phyloP scores from a whole-genome alignment of 2,797 vertebrate species.

The Protosalanx chinensis region DNA sequence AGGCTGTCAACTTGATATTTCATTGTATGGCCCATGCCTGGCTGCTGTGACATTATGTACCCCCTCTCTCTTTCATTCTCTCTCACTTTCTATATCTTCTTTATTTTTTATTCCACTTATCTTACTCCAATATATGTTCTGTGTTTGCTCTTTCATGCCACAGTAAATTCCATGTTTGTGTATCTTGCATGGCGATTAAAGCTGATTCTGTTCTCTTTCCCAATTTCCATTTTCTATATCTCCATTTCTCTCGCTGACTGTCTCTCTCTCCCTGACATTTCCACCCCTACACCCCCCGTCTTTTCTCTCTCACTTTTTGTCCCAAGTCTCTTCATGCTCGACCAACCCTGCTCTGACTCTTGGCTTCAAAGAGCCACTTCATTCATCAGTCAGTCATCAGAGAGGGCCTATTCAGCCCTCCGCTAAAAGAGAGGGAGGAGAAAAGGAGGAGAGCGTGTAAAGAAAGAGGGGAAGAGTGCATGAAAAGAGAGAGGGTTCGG shows the following conservation, averaged over 20 bases:
- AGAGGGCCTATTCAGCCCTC: constrained; percentile 62
- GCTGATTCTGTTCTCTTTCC: not conserved
- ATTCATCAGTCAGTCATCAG: constrained; percentile 76
- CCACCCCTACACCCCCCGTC: constrained; percentile 11
- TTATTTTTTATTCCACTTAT: no score
- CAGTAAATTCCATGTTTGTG: no score
- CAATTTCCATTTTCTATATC: constrained; percentile 2
- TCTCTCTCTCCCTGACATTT: constrained; percentile 21
- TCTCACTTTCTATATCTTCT: no score
- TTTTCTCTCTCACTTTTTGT: constrained; percentile 54
- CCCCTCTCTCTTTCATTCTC: no score
- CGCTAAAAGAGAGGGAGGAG: constrained; percentile 65
- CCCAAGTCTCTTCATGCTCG: constrained; percentile 67
- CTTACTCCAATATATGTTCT: no score
- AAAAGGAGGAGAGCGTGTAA: constrained; percentile 9
- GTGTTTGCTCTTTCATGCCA: no score
- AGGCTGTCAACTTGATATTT: no score
- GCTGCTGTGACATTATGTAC: no score
- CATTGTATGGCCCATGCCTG: no score
- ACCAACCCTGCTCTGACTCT: constrained; percentile 71
- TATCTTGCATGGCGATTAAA: no score
- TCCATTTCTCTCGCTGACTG: constrained; percentile 4
- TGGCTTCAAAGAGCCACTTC: constrained; percentile 76
- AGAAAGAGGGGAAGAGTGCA: constrained; percentile 48
- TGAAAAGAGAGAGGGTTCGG: constrained; percentile 57